These are phyloP conservation scores for Perca flavescens DNA, from an alignment of 2,113 vertebrate species.

Conservation along the genomic window DNA sequence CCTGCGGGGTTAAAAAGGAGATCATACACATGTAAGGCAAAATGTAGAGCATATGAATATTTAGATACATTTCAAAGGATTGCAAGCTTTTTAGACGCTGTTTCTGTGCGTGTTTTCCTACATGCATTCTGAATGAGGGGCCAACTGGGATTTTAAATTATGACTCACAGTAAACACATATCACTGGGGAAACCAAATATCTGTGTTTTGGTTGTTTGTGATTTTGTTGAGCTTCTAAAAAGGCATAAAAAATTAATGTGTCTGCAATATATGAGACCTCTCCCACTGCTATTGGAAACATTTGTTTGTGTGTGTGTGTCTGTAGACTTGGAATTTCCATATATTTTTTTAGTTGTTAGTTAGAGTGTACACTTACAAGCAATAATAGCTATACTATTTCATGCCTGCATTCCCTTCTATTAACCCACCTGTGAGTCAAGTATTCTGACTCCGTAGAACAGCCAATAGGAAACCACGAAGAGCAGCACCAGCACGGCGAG, in stretches of 20 bases:
- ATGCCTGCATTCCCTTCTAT: neutral
- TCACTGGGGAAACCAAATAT: constrained; percentile 31
- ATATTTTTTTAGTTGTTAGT: neutral
- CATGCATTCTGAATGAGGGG: constrained; percentile 23
- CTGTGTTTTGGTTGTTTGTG: constrained; percentile 50
- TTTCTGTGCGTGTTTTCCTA: constrained; percentile 24
- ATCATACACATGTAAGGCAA: constrained; percentile 34
- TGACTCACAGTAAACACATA: constrained; percentile 47
- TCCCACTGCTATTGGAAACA: neutral
- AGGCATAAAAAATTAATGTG: constrained; percentile 54
- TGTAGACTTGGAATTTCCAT: neutral
- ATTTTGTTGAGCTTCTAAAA: constrained; percentile 24
- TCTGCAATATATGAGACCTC: constrained; percentile 1
- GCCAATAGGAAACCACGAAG: constrained; percentile 95
- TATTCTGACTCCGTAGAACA: constrained; percentile 95
- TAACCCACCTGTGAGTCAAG: constrained; percentile 85
- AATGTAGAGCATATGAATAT: constrained; percentile 66
- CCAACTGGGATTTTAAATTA: constrained; percentile 53
- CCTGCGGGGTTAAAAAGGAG: neutral
- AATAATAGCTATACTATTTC: neutral
- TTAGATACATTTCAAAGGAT: constrained; percentile 54
- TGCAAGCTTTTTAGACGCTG: neutral
- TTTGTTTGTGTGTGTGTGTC: neutral
- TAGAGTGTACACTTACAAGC: neutral
- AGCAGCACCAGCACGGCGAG: constrained; percentile 92